Base-by-base conservation (phyloP, 2,797 vertebrate species). In the Poecilia picta region DNA sequence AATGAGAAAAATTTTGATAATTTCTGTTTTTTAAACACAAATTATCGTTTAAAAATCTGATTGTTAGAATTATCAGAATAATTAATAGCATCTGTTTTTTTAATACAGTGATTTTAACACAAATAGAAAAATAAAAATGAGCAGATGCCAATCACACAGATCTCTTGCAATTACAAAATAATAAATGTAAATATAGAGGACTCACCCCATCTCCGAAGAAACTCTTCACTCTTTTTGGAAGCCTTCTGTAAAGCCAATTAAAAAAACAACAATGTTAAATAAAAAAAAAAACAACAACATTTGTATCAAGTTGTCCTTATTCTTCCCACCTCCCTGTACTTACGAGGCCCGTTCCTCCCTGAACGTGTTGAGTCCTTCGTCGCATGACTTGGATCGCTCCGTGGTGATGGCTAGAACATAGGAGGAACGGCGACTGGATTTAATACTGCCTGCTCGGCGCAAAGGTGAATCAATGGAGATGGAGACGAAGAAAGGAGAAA, bases 341-440 rank as follows among this genome's bases (percentile, higher is more conserved):
- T 93, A 99, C 98, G 97, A 96, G 80, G 95, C 87, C 31, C 97
- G 96, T 3, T 99, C 98, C 0, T 99, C 98, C 77, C 97, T 95
- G 93, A 98, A 98, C 0, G 96, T 93, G 83, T 99, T 99, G 89
- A 99, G 97, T 25, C 98, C 98, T 0, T 99, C 98, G 8, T 99
- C 98, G 1, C 98, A 99, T 51, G 98, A 99, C 95, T 99, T 99
- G 93, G 98, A 99, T 90, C 98, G 97, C 90, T 98, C 98, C 0
- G 97, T 96, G 91, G 97, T 98, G 94, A 99, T 97, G 94, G 98
- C 98, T 95, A 98, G 94, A 93, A 99, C 95, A 95, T 99, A 99
- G 92, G 98, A 99, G 57, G 98, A 99, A 87, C 98, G 98, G 83
- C 98, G 98, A 91, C 96, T 96, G 0, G 97, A 97, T 94, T 97